phyloP scores from a whole-genome alignment of 1,140 invertebrate genomes.

The Cephus cinctus region DNA sequence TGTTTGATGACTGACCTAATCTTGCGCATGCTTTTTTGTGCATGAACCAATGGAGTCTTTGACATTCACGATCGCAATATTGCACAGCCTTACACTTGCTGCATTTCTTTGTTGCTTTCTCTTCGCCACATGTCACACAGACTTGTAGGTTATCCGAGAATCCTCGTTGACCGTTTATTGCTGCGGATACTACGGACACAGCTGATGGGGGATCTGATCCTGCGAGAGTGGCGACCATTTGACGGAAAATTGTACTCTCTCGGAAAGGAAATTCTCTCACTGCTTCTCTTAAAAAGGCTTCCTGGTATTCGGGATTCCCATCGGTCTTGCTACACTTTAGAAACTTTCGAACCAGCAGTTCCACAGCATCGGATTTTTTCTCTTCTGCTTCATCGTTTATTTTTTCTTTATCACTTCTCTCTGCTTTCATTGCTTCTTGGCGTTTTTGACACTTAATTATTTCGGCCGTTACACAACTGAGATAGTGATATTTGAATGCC shows the following conservation, averaged over 20 bases:
- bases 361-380: constrained; percentile 68
- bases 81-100: constrained; percentile 91
- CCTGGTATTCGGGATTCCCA: constrained; percentile 75
- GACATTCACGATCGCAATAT: constrained; percentile 94
- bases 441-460: constrained; percentile 67
- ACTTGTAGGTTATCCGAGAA: constrained; percentile 66
- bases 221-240: constrained; percentile 75
- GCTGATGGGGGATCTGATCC: constrained; percentile 68
- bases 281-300: constrained; percentile 78
- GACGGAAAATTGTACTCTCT: constrained; percentile 82
- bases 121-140: constrained; percentile 88
- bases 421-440: constrained; percentile 54
- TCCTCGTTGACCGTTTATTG: constrained; percentile 86
- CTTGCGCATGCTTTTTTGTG: constrained; percentile 87
- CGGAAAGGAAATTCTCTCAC: constrained; percentile 85
- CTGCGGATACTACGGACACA: constrained; percentile 74
- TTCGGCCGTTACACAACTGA: constrained; percentile 74
- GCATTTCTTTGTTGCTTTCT: constrained; percentile 88
- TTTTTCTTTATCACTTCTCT: constrained; percentile 36
- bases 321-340: constrained; percentile 76
- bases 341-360: constrained; percentile 72
- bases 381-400: constrained; percentile 56
- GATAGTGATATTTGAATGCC: constrained; percentile 89
- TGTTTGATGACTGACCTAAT: constrained; percentile 43
- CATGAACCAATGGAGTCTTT: constrained; percentile 92